These are phyloP conservation scores for Rhinopomastus cyanomelas DNA, from an alignment of 2,113 vertebrate species.

Conservation along the genomic window DNA sequence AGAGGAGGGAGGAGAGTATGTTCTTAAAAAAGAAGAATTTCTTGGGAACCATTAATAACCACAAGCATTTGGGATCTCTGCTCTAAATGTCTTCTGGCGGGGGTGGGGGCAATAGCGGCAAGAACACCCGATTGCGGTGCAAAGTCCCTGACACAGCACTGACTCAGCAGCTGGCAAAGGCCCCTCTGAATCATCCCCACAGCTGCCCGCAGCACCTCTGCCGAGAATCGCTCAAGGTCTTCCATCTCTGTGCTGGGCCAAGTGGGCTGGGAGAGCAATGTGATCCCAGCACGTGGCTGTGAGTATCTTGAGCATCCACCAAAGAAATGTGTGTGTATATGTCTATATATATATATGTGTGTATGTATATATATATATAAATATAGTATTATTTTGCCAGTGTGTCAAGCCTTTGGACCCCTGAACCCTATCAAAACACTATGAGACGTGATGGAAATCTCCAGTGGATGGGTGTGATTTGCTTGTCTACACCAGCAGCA, in stretches of 20 bases:
- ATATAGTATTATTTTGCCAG: background rate
- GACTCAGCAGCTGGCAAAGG: slow-evolving; percentile 37
- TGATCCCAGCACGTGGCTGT: background rate
- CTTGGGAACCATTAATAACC: slow-evolving; percentile 58
- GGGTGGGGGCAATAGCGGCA: background rate
- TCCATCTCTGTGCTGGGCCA: background rate
- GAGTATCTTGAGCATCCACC: background rate
- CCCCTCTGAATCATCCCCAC: background rate
- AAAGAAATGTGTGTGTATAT: background rate
- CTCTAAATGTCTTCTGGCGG: background rate
- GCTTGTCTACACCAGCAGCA: background rate
- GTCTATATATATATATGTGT: accelerated
- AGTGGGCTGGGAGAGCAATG: accelerated
- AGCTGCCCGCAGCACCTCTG: background rate
- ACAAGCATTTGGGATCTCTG: slow-evolving; percentile 33
- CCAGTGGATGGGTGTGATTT: too few species aligned
- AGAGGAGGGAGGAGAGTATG: background rate
- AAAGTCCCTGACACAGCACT: background rate
- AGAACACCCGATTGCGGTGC: background rate
- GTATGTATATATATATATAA: background rate
- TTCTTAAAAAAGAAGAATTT: slow-evolving; percentile 44
- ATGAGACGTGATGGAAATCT: background rate
- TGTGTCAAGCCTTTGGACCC: accelerated
- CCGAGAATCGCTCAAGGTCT: background rate
- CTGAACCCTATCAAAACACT: background rate